These are phyloP conservation scores for Nemurella pictetii DNA, from an alignment of 2,888 invertebrate genomes.

Conservation along the genomic window DNA sequence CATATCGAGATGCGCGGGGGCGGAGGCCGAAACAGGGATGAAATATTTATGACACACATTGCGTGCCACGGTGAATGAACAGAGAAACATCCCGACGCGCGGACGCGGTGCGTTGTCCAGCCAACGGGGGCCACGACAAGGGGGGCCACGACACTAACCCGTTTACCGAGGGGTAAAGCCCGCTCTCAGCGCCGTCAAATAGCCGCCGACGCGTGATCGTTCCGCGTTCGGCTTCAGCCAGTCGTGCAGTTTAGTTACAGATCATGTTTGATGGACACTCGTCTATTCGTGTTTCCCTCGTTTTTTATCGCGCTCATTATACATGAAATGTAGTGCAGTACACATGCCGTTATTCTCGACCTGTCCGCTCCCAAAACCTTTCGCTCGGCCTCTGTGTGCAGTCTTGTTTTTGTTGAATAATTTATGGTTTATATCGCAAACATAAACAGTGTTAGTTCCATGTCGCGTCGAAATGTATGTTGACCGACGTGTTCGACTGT, in stretches of 20 bases:
- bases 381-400: not conserved
- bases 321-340: not conserved
- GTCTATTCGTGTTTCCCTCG: not conserved
- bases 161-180: not conserved
- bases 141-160: not conserved
- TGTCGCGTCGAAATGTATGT: slow-evolving; percentile 7
- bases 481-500: slow-evolving; percentile 1
- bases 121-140: not conserved
- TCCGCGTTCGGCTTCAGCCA: not conserved
- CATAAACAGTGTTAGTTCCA: slow-evolving; percentile 22
- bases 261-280: not conserved
- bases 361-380: not conserved
- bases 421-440: slow-evolving; percentile 18
- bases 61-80: no score
- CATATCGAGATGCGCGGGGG: not conserved
- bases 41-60: not conserved
- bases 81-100: no score
- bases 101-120: not conserved
- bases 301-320: not conserved
- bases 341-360: not conserved
- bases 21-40: not conserved
- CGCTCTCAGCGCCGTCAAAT: not conserved
- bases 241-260: not conserved
- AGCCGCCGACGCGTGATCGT: not conserved
- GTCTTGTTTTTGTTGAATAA: slow-evolving; percentile 9